Evolutionary conservation across 2,113 vertebrate genomes (phyloP).

Genomic region (Canis aureus): DNA sequence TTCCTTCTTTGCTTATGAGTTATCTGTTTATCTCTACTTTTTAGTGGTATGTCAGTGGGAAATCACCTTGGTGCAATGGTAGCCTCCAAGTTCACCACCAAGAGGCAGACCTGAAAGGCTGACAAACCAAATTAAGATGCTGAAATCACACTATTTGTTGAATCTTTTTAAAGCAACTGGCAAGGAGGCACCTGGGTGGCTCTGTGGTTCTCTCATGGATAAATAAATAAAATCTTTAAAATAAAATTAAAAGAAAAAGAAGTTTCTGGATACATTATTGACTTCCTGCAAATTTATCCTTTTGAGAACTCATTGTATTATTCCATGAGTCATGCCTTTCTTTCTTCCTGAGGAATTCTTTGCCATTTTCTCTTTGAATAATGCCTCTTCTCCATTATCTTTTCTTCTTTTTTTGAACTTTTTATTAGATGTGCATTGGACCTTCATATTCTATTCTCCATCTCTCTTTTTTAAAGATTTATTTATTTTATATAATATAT

Average conservation of each 20-base stretch:
- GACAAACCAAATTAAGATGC: neutral
- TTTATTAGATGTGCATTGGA: neutral
- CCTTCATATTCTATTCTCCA: neutral
- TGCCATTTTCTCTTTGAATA: neutral
- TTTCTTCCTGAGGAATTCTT: slow-evolving; percentile 11
- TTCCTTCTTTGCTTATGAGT: neutral
- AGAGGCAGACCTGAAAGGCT: neutral
- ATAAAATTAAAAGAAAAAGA: neutral
- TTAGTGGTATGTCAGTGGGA: neutral
- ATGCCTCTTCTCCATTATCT: neutral
- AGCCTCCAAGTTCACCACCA: neutral
- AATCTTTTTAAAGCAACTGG: neutral
- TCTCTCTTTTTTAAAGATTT: neutral
- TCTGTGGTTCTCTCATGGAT: too few relatives aligned
- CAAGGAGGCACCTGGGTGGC: neutral
- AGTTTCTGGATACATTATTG: neutral
- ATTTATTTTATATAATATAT: neutral
- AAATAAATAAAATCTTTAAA: too few relatives aligned
- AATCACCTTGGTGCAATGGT: neutral
- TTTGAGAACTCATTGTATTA: neutral
- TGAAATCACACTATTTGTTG: neutral
- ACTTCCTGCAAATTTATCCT: neutral
- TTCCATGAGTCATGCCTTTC: neutral
- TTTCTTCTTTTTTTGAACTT: neutral
- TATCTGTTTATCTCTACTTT: neutral